Base-by-base conservation (phyloP, 53 echinoderm and acorn worm genomes). In the Holothuria scabra region DNA sequence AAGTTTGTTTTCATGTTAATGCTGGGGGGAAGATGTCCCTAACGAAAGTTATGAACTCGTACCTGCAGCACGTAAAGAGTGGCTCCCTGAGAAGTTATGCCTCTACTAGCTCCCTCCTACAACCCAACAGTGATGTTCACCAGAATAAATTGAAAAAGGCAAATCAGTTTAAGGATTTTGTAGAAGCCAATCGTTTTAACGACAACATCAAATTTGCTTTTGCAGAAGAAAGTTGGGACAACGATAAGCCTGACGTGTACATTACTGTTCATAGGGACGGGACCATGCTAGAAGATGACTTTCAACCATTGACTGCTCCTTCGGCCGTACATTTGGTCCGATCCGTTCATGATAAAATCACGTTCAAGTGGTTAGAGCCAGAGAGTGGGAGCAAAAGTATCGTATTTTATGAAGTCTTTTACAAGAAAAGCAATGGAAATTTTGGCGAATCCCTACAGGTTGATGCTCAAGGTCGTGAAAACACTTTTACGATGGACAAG, bases 241-340 rank as follows among this genome's bases (percentile, higher is more conserved):
- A 16, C 46, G 76, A 26, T 22, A 76, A 76, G 56, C 56, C 76
- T 1, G 76, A 76, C 18, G 76, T 76, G 55, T 76, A 52, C 46
- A 56, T 76, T 56, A 12, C 76, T 18, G 76, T 76, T 28, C 21
- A 10, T 9, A 49, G 60, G 16, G 74, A 59, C 22, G 87, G 83
- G 5, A 23, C 46, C 24, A 30, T 83, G 25, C 32, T 68, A 20
- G 20, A 74, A 13, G 41, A 83, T 19, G 79, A 20, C 46, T 90
- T 84, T 55, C 83, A 87, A 67, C 87, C 84, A 65, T 87, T 87
- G 14, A 81, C 83, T 28, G 58, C 74, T 87, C 87, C 87, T 8
- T 57, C 76, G 20, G 66, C 58, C 12, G 82, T 87, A 38, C 22
- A 10, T 11, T 20, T 90, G 16, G n/a, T 28, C 0, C 56, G 28